Base-by-base conservation (phyloP, 2,888 invertebrate genomes). In the Asteroscopus sphinx region DNA sequence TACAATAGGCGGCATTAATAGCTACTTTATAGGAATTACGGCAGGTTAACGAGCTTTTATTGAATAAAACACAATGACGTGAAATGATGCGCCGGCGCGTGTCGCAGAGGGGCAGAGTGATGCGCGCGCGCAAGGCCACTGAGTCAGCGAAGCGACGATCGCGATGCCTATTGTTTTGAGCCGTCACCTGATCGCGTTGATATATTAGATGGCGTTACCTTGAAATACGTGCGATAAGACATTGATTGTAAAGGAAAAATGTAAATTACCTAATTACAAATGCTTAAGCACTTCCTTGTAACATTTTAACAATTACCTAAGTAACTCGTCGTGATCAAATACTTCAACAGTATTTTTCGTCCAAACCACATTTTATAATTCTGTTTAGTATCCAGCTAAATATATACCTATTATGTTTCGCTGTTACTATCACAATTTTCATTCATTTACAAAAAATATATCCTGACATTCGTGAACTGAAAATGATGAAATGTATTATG, bases 1-100 rank as follows among this genome's bases (percentile, higher is more conserved):
- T 58, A 80, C 70, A 79, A 79, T 75, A 76, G 73, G 30, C 49
- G 41, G 21, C 52, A 78, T 72, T 76, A 77, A 71, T 68, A 70
- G 72, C 74, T 70, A 54, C 47, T 57, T 68, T 73, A 70, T 75
- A 73, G 66, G 63, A 51, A 79, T 73, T 65, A 67, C 55, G 51
- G 67, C 57, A 64, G 65, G 63, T 71, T 70, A 75, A 73, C 69
- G 77, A 72, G 66, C 66, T 73, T 79, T 76, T 70, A 70, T 74
- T 67, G 68, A 70, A 73, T 68, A 69, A 64, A 68, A 65, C 49
- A 80, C 73, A 74, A 73, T 81, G 62, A 67, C 60, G 70, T 62
- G 69, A 74, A 79, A 68, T 70, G 73, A 75, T 76, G 68, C 57
- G 66, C 68, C 54, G 40, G 54, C 53, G 64, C 47, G n/a, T 41